Base-by-base conservation (phyloP, 2,113 vertebrate genomes). In the Crotalus viridis region DNA sequence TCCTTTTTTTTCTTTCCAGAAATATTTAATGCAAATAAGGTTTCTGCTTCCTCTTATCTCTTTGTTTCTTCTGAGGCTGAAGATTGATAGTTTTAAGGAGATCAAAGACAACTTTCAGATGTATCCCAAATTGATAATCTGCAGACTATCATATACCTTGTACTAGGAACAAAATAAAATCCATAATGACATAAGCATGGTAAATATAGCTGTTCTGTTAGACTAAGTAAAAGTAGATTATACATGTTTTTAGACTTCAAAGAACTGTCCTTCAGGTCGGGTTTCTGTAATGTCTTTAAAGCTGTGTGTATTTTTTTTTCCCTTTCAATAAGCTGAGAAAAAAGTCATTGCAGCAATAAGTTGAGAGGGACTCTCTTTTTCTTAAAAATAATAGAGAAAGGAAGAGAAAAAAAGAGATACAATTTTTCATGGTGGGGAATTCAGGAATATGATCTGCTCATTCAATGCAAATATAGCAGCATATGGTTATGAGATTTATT, bases 91-190 rank as follows among this genome's bases (percentile, higher is more conserved):
- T 92, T 97, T 96, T 96, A 95, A 94, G 95, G 86, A 97, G 96
- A 97, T 97, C 96, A 97, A 97, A 96, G 96, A 93, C 96, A 96
- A 96, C 90, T 96, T 95, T 96, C 95, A 96, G 95, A 97, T 94
- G 92, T 96, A 97, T 96, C 94, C 92, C 95, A 97, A 97, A 97
- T 96, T 96, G 96, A 95, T 96, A 97, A 96, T 97, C 95, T 97
- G 90, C 94, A 95, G 97, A 96, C 96, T 95, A 96, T 94, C 95
- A 96, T 95, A 96, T 89, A 97, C 95, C 95, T 97, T 95, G 93
- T 96, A 96, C 89, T 96, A 90, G 95, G 93, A 96, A 97, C 95
- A 96, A 96, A 97, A 96, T 95, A 96, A 97, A 97, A 96, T 96
- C 94, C 89, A 54, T 97, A 96, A 96, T 97, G 95, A 96, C 97